Base-by-base conservation (phyloP, 2,888 invertebrate species). In the Calameuta pallipes region DNA sequence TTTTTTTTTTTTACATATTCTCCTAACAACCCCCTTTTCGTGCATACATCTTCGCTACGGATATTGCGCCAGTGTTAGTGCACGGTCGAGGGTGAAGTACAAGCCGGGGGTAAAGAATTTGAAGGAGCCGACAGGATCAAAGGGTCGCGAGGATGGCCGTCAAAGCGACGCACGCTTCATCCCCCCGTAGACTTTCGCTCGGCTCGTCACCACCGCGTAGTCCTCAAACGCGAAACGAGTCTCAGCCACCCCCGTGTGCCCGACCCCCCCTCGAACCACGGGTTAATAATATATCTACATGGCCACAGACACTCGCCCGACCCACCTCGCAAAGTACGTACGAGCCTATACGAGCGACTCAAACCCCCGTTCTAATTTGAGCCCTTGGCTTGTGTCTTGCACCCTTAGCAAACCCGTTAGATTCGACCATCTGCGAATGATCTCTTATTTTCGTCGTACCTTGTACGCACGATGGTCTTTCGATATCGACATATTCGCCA, bases 81-180 rank as follows among this genome's bases (percentile, higher is more conserved):
- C 56, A 56, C 56, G 56, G 56, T 56, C 23, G 56, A 56, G 56
- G 56, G 56, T 56, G 56, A 15, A 41, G 15, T 4, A 41, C 6
- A 36, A 23, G 23, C 11, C 71, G 31, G 71, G 30, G 33, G 33
- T 33, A 33, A 71, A 71, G 31, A 71, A 71, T 71, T 71, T 33
- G 71, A 71, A 31, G 75, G 73, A 73, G 78, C 73, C 71, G 76
- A 71, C 68, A 68, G 31, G 71, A 71, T 71, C 71, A 71, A 71
- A 71, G 71, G 31, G 71, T 33, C 31, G 33, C 78, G 78, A 41
- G 73, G 73, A 76, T 75, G 78, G 73, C 75, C 75, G 78, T 78
- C 78, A 78, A 78, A 78, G 78, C 78, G 78, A 73, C 75, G 75
- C 75, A 76, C 75, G 78, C 78, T 34, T 75, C 75, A 75, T 71